A percentile compares a stretch with the other conserved stretches of the same genome.
Evolutionary conservation across 2,888 invertebrate species (phyloP).

Genomic region (Celastrina argiolus): DNA sequence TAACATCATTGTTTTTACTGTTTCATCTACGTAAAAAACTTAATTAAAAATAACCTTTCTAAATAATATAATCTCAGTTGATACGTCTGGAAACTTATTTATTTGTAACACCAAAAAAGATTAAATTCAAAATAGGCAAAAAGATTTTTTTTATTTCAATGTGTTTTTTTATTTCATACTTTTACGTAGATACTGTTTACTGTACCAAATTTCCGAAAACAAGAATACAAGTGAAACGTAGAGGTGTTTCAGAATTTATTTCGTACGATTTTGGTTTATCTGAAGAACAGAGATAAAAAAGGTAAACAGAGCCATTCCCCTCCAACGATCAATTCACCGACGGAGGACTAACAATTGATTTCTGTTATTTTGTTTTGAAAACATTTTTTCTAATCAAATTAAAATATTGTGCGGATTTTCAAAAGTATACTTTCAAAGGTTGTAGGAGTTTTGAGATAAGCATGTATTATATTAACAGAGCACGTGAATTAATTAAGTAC

Average conservation of each 20-base stretch:
- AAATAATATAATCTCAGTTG: too few species aligned
- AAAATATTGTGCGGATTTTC: neutral
- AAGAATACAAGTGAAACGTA: neutral
- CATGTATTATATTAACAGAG: neutral
- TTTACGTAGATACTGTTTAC: too few species aligned
- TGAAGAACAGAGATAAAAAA: conserved; percentile 10
- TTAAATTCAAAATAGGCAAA: too few species aligned
- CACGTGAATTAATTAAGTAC: too few species aligned
- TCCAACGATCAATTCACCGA: neutral
- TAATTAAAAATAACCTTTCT: too few species aligned
- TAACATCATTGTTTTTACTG: too few species aligned
- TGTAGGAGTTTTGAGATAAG: neutral
- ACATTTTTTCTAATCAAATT: neutral
- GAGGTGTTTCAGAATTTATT: conserved; percentile 10
- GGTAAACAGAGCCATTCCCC: conserved; percentile 7
- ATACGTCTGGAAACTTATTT: too few species aligned
- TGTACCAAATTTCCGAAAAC: neutral
- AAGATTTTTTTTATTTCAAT: too few species aligned
- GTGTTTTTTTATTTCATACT: too few species aligned
- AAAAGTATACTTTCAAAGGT: neutral
- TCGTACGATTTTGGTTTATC: conserved; percentile 13
- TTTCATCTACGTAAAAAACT: too few species aligned
- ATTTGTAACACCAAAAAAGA: too few species aligned
- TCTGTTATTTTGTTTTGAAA: conserved; percentile 13
- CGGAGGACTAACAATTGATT: neutral